Conservation (phyloP, 2,797 vertebrate genomes). For the Pagetopsis macropterus region DNA sequence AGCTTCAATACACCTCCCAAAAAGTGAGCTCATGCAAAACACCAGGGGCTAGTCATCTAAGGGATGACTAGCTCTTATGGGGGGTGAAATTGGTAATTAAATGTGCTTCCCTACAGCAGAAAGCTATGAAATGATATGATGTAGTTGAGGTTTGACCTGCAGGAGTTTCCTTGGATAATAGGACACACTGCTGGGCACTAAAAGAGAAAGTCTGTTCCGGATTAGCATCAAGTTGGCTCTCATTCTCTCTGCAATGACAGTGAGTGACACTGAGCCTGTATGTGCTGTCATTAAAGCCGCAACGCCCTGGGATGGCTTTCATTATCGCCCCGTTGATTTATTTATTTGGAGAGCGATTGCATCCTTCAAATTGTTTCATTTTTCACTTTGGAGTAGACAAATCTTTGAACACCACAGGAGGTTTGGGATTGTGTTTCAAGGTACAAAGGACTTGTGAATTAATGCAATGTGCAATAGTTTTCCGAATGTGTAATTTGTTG, state of each 20-base stretch:
- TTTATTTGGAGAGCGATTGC: conserved; percentile 73
- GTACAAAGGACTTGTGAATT: conserved; percentile 41
- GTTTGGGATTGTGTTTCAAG: conserved; percentile 38
- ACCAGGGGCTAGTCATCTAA: conserved; percentile 24
- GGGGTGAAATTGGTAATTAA: conserved; percentile 64
- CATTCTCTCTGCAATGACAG: conserved; percentile 76
- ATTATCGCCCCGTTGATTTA: conserved; percentile 79
- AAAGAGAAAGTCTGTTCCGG: conserved; percentile 69
- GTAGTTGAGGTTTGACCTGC: conserved; percentile 48
- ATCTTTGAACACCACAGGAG: conserved; percentile 60
- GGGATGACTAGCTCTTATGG: conserved; percentile 48
- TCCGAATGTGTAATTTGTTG: conserved; percentile 39
- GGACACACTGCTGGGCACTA: conserved; percentile 41
- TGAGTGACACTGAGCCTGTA: conserved; percentile 74
- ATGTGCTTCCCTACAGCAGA: conserved; percentile 38
- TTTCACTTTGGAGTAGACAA: conserved; percentile 46
- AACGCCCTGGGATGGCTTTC: conserved; percentile 73
- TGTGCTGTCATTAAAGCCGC: conserved; percentile 76
- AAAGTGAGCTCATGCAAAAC: conserved; percentile 44
- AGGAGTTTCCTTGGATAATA: conserved; percentile 52
- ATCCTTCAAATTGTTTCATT: conserved; percentile 71
- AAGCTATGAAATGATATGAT: conserved; percentile 42
- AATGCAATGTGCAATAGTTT: conserved; percentile 28
- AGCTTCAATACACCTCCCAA: conserved; percentile 19
- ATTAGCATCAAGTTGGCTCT: conserved; percentile 78